phyloP scores from a whole-genome alignment of 2,888 invertebrate genomes.

The Cephus spinipes region DNA sequence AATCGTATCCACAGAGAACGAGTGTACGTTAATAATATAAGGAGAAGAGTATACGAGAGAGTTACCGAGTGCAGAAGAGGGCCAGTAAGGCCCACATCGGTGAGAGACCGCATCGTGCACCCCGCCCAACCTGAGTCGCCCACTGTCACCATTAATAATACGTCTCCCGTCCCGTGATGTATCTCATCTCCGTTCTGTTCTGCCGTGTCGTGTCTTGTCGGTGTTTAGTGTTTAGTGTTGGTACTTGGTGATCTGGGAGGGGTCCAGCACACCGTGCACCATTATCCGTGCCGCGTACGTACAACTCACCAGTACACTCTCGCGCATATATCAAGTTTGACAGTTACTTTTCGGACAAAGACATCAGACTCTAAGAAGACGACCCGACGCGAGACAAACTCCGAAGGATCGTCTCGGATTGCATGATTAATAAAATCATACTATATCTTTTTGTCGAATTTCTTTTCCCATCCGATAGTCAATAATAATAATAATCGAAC shows the following conservation, averaged over 20 bases:
- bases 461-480: too few relatives aligned
- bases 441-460: too few relatives aligned
- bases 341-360: conserved; percentile 42
- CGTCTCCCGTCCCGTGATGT: conserved; percentile 66
- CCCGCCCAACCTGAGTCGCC: conserved; percentile 66
- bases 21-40: neutral
- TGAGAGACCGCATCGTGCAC: conserved; percentile 50
- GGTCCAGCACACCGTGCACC: conserved; percentile 24
- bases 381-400: too few relatives aligned
- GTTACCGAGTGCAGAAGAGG: conserved; percentile 20
- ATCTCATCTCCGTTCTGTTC: conserved; percentile 57
- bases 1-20: neutral
- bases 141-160: conserved; percentile 68
- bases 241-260: conserved; percentile 37
- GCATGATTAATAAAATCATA: too few relatives aligned
- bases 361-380: conserved; percentile 25
- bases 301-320: neutral
- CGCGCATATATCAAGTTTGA: conserved; percentile 27
- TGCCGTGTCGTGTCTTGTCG: conserved; percentile 29
- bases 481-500: too few relatives aligned
- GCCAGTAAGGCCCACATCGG: conserved; percentile 41
- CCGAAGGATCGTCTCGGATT: too few relatives aligned
- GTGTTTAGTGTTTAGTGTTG: conserved; percentile 48
- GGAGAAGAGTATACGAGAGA: conserved; percentile 10
- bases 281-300: conserved; percentile 1